Conservation (phyloP, 2,113 vertebrate genomes). For the Pterocles gutturalis region DNA sequence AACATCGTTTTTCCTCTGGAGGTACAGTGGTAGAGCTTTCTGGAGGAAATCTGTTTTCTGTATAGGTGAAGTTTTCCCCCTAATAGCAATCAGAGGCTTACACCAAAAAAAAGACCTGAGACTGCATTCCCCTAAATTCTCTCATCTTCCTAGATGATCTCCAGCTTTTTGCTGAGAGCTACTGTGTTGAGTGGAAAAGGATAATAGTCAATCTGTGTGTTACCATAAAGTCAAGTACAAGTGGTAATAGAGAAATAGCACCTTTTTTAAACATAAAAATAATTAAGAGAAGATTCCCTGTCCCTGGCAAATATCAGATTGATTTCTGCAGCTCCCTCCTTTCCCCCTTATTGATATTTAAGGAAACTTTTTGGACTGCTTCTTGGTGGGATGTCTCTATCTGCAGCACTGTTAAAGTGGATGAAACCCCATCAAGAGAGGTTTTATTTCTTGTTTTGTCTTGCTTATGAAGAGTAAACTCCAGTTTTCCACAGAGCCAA, state of each 20-base stretch:
- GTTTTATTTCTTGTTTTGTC: not conserved
- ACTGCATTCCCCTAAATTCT: not conserved
- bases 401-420: accelerated
- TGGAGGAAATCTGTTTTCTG: constrained; percentile 14
- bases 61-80: not conserved
- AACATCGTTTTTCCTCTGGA: not conserved
- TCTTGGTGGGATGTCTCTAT: not conserved
- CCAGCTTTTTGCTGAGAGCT: not conserved
- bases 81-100: not conserved
- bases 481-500: not conserved
- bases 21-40: not conserved
- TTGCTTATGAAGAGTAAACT: not conserved
- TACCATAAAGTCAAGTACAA: not conserved
- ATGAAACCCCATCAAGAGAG: not conserved
- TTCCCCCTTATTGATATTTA: not conserved
- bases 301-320: not conserved
- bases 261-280: not conserved
- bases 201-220: not conserved
- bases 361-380: not conserved
- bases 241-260: not conserved
- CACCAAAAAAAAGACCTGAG: not conserved
- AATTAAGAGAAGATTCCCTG: not conserved
- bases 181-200: not conserved
- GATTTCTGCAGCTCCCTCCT: not conserved
- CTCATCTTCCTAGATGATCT: not conserved